Evolutionary conservation across 2,113 vertebrate genomes (phyloP), one percentile per base, ranked within the genome.

Genomic region (Collichthys lucidus): DNA sequence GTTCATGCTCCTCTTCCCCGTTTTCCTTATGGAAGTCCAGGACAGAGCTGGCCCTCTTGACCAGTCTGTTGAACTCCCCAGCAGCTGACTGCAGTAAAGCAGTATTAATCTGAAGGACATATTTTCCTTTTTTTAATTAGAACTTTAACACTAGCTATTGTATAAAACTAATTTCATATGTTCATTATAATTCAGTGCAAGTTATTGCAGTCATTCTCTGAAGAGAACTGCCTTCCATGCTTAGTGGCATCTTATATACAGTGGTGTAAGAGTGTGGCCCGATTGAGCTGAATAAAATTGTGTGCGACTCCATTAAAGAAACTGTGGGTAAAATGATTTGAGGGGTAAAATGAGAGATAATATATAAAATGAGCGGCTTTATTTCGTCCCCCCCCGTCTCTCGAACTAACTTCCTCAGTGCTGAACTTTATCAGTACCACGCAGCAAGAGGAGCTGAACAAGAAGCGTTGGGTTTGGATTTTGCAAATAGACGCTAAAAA

Each of bases 401-500:
- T 74, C 56, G 31, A 4, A 31, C 31, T 15, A 68, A 50, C 72
- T 47, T 65, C 35, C 24, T 29, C 49, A 55, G 49, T 17, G 35
- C 44, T 60, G 40, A 61, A 49, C 68, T 74, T 77, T 86, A 84
- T 88, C 84, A 73, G 53, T 3, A 76, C 57, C 7, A 5, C 29
- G 31, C 63, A 71, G 82, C 69, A 47, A 12, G 15, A 52, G 40
- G 50, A 73, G 69, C 49, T 63, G 44, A 82, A 84, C 74, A 53
- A 65, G 53, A 66, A 56, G 14, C n/a, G 49, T 15, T 31, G 31
- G n/a, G 42, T 70, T 62, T 53, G 22, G 26, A 9, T 63, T 66
- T 73, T 40, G 26, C 75, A 83, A 77, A 79, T 56, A 83, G 44
- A 52, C 29, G 22, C 70, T 12, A 44, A 44, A 44, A 12, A 12